Conservation (phyloP, 2,113 vertebrate genomes). For the Seriola quinqueradiata region DNA sequence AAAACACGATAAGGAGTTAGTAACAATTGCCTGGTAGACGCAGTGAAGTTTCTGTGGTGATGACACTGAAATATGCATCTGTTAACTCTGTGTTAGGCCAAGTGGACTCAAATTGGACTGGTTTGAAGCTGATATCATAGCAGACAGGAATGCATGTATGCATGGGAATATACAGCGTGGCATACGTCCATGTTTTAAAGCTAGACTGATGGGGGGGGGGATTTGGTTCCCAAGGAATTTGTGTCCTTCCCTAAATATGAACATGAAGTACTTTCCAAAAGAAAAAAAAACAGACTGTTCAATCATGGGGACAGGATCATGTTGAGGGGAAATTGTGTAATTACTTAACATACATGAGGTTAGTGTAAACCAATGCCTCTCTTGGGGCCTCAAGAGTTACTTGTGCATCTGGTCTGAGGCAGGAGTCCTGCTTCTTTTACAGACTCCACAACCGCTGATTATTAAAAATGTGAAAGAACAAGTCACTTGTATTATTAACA, state of each 20-base stretch:
- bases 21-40: neutral
- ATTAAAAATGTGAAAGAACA: constrained; percentile 17
- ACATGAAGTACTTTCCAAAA: constrained; percentile 43
- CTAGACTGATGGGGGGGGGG: constrained; percentile 58
- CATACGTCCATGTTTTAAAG: constrained; percentile 46
- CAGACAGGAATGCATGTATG: constrained; percentile 54
- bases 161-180: constrained; percentile 57
- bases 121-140: constrained; percentile 54
- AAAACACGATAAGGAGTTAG: neutral
- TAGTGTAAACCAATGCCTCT: constrained; percentile 62
- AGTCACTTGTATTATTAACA: constrained; percentile 35
- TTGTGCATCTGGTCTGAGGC: constrained; percentile 53
- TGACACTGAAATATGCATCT: neutral
- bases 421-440: constrained; percentile 28
- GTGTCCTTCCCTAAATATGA: constrained; percentile 37
- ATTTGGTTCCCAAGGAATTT: constrained; percentile 60
- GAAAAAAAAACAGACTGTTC: constrained; percentile 5
- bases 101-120: constrained; percentile 10
- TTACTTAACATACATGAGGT: constrained; percentile 56
- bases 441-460: constrained; percentile 32
- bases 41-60: neutral
- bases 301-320: constrained; percentile 32
- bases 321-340: constrained; percentile 56
- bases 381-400: constrained; percentile 49
- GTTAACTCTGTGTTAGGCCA: neutral